These are phyloP conservation scores for Acromyrmex heyeri DNA, from an alignment of 1,140 invertebrate genomes.

Conservation along the genomic window DNA sequence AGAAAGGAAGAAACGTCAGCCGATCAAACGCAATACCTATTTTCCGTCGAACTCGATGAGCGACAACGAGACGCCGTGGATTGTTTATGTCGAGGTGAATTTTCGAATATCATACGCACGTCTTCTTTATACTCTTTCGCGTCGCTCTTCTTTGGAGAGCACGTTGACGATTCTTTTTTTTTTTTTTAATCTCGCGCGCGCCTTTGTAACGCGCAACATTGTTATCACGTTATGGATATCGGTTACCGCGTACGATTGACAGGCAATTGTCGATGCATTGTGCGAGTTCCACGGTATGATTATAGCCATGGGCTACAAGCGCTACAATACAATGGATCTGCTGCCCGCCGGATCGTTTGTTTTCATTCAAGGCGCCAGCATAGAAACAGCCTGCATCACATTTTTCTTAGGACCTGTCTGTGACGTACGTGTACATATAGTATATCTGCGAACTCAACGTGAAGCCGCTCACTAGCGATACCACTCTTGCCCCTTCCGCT, in stretches of 20 bases:
- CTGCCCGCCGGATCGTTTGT: conserved; percentile 21
- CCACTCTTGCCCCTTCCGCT: background rate
- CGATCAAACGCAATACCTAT: conserved; percentile 14
- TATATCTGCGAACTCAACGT: conserved; percentile 20
- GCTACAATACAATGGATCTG: conserved; percentile 9
- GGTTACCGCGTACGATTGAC: conserved; percentile 33
- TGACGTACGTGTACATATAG: conserved; percentile 1
- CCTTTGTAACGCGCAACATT: conserved; percentile 16
- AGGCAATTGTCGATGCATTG: conserved; percentile 49
- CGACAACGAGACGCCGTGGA: conserved; percentile 8
- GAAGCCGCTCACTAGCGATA: background rate
- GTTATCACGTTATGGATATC: conserved; percentile 25
- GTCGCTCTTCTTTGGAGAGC: background rate
- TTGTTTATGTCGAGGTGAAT: conserved; percentile 9
- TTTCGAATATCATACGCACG: conserved; percentile 3
- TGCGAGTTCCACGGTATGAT: conserved; percentile 23
- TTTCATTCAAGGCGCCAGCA: conserved; percentile 17
- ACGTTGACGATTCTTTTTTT: conserved; percentile 13
- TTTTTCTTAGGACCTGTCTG: conserved; percentile 34
- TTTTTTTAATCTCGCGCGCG: conserved; percentile 32
- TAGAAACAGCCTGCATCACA: background rate
- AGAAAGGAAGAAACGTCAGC: conserved; percentile 3
- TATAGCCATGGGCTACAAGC: background rate
- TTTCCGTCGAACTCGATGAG: conserved; percentile 2
- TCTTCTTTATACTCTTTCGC: background rate